Base-by-base conservation (phyloP, 2,113 vertebrate genomes). In the Serinus canaria region DNA sequence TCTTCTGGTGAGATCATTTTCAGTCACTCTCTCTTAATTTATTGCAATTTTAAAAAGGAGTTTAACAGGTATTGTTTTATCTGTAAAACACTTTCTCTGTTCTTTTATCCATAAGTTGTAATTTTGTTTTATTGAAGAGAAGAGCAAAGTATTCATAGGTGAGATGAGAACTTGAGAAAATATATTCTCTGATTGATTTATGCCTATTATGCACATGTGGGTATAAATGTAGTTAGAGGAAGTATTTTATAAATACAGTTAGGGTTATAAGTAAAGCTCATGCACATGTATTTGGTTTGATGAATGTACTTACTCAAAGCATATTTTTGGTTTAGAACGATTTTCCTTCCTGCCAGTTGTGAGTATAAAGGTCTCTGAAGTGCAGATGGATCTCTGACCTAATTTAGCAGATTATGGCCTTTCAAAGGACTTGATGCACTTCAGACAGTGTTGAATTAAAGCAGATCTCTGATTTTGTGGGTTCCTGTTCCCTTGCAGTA, bases 141-240 rank as follows among this genome's bases (percentile, higher is more conserved):
- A 47, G n/a, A 60, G 17, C 15, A 3, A 49, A 46, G 10, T 72
- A 20, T 64, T 87, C 11, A 3, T 44, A 43, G 25, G 28, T 76
- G 69, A 75, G 22, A 49, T 64, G n/a, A 82, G 62, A 81, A 78
- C 35, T 59, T 62, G 5, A 63, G 75, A 56, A 56, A 74, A 43
- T 68, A 18, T 3, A 3, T 17, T 17, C 6, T 86, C 43, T 31
- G 5, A 5, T 75, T 63, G 62, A 5, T 70, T 12, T 44, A 37
- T 76, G 17, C 12, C 13, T 52, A 0, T 74, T 50, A 22, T 1
- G 14, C 47, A 33, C 33, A 24, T 0, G 0, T 31, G 9, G 23
- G 15, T 63, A 20, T 50, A 52, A 50, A 52, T 59, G 33, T 20
- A 35, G 17, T 20, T 58, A 63, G 73, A 66, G 73, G n/a, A 89